A percentile compares a stretch with the other conserved stretches of the same genome.
Conservation (phyloP, 2,797 vertebrate species). For the Gallinago nigripennis region DNA sequence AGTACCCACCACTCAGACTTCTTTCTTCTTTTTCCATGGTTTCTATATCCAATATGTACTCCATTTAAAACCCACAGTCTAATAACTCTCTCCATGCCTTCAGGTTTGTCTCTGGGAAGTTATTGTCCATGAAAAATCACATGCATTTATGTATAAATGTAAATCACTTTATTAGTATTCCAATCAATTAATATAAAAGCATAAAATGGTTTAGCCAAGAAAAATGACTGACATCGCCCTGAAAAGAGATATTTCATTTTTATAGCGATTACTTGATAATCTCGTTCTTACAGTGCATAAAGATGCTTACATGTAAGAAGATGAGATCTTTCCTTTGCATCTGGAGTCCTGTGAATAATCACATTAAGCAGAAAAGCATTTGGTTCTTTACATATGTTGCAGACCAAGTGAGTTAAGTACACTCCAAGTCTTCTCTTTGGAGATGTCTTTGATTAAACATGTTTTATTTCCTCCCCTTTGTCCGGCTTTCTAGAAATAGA, state of each 20-base stretch:
- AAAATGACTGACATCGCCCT: neutral
- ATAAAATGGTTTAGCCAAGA: neutral
- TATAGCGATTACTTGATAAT: constrained; percentile 1
- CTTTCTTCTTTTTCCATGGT: neutral
- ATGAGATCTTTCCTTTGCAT: constrained; percentile 1
- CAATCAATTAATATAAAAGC: neutral
- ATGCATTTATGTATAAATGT: neutral
- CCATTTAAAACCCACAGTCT: neutral
- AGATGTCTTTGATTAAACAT: neutral
- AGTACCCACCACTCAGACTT: neutral
- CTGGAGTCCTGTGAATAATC: constrained; percentile 11
- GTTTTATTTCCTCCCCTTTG: neutral
- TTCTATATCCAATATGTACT: neutral
- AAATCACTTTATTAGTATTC: neutral
- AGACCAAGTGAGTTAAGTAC: neutral
- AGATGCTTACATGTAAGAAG: constrained; percentile 11
- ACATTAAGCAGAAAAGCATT: neutral
- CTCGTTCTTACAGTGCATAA: neutral
- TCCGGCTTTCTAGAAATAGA: neutral
- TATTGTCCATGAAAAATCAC: neutral
- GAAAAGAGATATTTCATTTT: neutral
- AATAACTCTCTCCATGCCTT: neutral
- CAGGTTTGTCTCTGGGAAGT: neutral
- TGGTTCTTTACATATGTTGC: neutral
- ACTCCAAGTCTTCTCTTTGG: neutral